Evolutionary conservation across 53 echinoderm and acorn worm species (phyloP).

Genomic region (Echinometra lucunter): DNA sequence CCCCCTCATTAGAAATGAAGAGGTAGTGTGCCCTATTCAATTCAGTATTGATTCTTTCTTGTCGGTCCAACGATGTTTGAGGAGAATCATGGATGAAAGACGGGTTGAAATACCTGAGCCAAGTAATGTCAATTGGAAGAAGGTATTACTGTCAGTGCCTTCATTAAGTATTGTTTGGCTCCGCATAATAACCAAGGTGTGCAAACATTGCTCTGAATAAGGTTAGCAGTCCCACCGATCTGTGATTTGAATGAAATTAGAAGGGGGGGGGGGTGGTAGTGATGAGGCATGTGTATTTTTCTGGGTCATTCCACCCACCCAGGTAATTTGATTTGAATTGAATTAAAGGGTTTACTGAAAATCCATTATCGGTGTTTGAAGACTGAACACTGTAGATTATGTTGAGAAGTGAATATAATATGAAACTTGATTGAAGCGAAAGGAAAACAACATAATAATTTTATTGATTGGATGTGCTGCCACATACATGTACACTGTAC

Average conservation of each 20-base stretch:
- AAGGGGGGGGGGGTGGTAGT: neutral
- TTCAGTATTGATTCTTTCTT: slow-evolving; percentile 38
- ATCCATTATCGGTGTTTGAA: no score
- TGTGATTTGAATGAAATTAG: neutral
- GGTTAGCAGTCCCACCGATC: neutral
- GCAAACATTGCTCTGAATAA: neutral
- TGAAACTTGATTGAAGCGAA: no score
- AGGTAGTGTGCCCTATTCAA: slow-evolving; percentile 3
- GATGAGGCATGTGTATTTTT: neutral
- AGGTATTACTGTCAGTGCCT: slow-evolving; percentile 45
- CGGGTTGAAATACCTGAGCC: slow-evolving; percentile 57
- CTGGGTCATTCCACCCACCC: neutral
- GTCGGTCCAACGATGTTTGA: slow-evolving; percentile 61
- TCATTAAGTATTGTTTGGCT: slow-evolving; percentile 47
- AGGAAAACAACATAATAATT: no score
- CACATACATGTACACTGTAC: no score
- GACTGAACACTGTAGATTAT: no score
- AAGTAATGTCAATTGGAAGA: slow-evolving; percentile 66
- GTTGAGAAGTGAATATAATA: no score
- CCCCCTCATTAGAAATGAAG: slow-evolving; percentile 33
- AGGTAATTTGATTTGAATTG: neutral
- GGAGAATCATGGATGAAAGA: slow-evolving; percentile 12
- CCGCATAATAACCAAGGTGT: slow-evolving; percentile 46
- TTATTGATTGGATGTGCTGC: no score
- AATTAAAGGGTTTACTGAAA: neutral